Conservation (phyloP, 2,113 vertebrate genomes). For the Rhegmatorhina hoffmannsi region DNA sequence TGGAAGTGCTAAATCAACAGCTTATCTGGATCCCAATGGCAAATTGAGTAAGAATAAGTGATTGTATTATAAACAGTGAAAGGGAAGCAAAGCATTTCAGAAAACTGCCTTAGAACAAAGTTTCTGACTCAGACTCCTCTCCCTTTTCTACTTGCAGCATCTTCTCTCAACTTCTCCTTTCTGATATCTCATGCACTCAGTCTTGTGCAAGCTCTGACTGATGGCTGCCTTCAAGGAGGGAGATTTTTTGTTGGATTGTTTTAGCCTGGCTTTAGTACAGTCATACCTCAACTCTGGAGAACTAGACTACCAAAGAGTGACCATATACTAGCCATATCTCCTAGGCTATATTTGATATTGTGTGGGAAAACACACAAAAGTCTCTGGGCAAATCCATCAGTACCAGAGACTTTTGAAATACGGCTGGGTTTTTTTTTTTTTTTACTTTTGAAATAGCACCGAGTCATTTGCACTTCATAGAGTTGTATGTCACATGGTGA, state of each 20-base stretch:
- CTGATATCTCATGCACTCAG: not conserved
- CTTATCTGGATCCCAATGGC: conserved; percentile 27
- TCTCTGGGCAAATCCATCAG: not conserved
- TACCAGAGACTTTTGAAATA: not conserved
- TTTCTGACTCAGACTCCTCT: not conserved
- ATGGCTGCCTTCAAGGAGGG: not conserved
- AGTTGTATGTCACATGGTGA: not conserved
- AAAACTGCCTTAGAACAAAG: conserved; percentile 6
- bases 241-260: not conserved
- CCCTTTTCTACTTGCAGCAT: not conserved
- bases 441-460: not conserved
- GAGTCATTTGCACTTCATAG: not conserved
- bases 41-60: conserved; percentile 3
- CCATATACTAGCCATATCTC: not conserved
- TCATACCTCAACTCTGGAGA: not conserved
- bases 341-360: not conserved
- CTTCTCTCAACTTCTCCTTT: not conserved
- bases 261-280: not conserved
- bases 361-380: not conserved
- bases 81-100: conserved; percentile 24
- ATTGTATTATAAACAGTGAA: conserved; percentile 36
- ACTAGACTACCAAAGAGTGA: not conserved
- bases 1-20: conserved; percentile 29
- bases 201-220: not conserved
- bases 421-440: too few relatives aligned